Evolutionary conservation across 2,113 vertebrate genomes (phyloP).

Genomic region (Macroglossus sobrinus): DNA sequence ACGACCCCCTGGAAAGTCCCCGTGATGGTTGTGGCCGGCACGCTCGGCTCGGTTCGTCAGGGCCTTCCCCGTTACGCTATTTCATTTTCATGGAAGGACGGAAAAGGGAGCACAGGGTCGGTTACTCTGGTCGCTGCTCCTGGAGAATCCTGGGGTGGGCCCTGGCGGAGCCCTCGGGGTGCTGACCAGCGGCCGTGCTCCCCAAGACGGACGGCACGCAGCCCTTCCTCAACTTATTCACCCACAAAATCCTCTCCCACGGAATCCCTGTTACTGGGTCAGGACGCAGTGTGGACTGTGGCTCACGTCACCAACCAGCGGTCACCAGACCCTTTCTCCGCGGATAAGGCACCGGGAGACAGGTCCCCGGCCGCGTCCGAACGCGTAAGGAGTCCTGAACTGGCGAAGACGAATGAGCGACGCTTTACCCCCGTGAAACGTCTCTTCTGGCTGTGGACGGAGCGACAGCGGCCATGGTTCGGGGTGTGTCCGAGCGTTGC

Average conservation of each 20-base stretch:
- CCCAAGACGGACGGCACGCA: rapidly evolving
- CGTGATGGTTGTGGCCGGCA: rapidly evolving
- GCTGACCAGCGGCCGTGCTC: rapidly evolving
- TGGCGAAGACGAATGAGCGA: background rate
- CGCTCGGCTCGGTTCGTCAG: too few species aligned
- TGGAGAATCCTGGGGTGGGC: rapidly evolving
- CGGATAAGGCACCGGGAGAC: background rate
- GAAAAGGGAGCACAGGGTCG: rapidly evolving
- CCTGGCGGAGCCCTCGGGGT: rapidly evolving
- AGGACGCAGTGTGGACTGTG: background rate
- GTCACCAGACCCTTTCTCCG: slow-evolving; percentile 68
- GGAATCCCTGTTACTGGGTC: slow-evolving; percentile 40
- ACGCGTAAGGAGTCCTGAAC: background rate
- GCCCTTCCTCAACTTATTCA: background rate
- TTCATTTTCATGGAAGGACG: background rate
- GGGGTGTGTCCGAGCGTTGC: rapidly evolving
- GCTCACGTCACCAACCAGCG: slow-evolving; percentile 30
- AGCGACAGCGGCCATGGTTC: background rate
- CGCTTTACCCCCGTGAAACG: background rate
- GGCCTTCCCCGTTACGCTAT: background rate
- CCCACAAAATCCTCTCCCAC: slow-evolving; percentile 46
- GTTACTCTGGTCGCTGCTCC: too few species aligned
- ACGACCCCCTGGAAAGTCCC: rapidly evolving
- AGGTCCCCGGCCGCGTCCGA: background rate
- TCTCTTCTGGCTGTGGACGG: background rate